Conservation (phyloP, 1,140 invertebrate genomes). For the Rhyacophila brunnea region DNA sequence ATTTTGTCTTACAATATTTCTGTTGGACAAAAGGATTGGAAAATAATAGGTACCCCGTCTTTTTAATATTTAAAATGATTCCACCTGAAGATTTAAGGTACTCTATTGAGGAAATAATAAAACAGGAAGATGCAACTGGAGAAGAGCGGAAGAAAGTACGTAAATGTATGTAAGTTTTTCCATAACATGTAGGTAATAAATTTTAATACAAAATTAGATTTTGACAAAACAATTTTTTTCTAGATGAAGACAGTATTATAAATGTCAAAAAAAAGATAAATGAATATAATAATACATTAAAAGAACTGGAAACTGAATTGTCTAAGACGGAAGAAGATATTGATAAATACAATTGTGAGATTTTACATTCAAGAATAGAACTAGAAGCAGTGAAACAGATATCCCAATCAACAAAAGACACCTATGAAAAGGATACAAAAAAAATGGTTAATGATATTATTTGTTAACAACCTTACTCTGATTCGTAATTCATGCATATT, state of each 20-base stretch:
- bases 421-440: background rate
- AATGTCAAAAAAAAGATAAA: background rate
- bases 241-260: slow-evolving; percentile 6
- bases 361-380: slow-evolving; percentile 14
- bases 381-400: slow-evolving; percentile 1
- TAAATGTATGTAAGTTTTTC: slow-evolving; percentile 6
- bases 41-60: background rate
- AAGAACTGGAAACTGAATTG: slow-evolving; percentile 7
- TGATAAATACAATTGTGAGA: slow-evolving; percentile 12
- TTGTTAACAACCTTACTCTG: too few relatives aligned
- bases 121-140: slow-evolving; percentile 6
- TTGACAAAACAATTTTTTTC: background rate
- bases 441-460: background rate
- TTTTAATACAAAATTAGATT: background rate
- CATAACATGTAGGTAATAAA: background rate
- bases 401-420: background rate
- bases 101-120: slow-evolving; percentile 6
- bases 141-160: slow-evolving; percentile 9
- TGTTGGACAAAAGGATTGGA: too few relatives aligned
- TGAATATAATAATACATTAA: slow-evolving; percentile 5
- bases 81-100: background rate
- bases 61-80: background rate
- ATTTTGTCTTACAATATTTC: too few relatives aligned
- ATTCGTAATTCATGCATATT: too few relatives aligned
- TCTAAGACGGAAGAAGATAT: background rate